These are phyloP conservation scores for Drosophila nr. medialis DNA, from an alignment of 2,888 invertebrate species.

Conservation along the genomic window DNA sequence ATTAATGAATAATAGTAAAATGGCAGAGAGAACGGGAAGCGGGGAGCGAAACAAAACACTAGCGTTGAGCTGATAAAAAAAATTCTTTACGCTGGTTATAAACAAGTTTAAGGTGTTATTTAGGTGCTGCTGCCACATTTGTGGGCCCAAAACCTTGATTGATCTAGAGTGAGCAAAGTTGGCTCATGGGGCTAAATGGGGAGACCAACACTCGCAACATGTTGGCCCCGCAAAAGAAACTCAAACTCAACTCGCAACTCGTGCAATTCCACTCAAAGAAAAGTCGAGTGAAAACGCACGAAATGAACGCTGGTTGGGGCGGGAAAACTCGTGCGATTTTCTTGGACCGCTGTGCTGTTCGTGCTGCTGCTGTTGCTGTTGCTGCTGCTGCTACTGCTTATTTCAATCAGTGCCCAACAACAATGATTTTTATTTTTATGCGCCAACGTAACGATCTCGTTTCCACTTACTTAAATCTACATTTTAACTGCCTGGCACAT, in stretches of 20 bases:
- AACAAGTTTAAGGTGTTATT: slow-evolving; percentile 76
- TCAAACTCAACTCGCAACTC: slow-evolving; percentile 38
- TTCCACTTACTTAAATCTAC: slow-evolving; percentile 85
- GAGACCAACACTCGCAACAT: slow-evolving; percentile 60
- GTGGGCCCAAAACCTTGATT: slow-evolving; percentile 53
- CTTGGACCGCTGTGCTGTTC: slow-evolving; percentile 31
- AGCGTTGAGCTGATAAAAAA: slow-evolving; percentile 26
- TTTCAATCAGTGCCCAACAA: slow-evolving; percentile 84
- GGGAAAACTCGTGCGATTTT: slow-evolving; percentile 57
- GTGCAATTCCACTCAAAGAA: slow-evolving; percentile 66
- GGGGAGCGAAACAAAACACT: not conserved
- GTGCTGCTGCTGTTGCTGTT: slow-evolving; percentile 43
- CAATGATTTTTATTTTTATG: slow-evolving; percentile 85
- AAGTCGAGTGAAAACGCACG: slow-evolving; percentile 59
- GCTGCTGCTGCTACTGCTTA: slow-evolving; percentile 61
- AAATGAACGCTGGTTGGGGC: slow-evolving; percentile 60
- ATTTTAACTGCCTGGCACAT: slow-evolving; percentile 84
- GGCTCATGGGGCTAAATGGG: not conserved
- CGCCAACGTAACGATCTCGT: slow-evolving; percentile 85
- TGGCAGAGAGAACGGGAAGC: slow-evolving; percentile 1
- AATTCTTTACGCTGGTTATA: slow-evolving; percentile 30
- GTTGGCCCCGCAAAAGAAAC: slow-evolving; percentile 50
- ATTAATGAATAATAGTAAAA: slow-evolving; percentile 58
- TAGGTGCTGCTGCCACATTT: slow-evolving; percentile 46
- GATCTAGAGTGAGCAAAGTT: slow-evolving; percentile 38